These are phyloP conservation scores for Lepus townsendii DNA, from an alignment of 2,797 vertebrate species.

Conservation along the genomic window DNA sequence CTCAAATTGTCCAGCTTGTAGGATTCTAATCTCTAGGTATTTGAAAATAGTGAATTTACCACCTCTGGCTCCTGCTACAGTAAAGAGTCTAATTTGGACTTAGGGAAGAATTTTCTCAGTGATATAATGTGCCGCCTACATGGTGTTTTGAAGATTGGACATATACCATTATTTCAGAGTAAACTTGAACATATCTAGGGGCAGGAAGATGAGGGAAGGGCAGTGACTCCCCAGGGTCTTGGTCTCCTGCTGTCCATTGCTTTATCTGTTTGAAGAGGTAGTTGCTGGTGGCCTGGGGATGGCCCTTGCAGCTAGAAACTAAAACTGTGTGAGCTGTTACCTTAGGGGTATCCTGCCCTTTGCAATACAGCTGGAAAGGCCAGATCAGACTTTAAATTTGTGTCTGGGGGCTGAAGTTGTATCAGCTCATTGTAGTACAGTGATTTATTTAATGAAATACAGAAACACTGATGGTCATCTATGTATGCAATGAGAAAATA, in stretches of 20 bases:
- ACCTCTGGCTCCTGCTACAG: neutral
- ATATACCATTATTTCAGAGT: slow-evolving; percentile 45
- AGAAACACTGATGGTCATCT: slow-evolving; percentile 57
- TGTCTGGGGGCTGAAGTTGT: slow-evolving; percentile 9
- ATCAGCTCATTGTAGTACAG: neutral
- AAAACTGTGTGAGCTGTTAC: neutral
- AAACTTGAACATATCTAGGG: slow-evolving; percentile 35
- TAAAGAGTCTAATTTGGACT: slow-evolving; percentile 11
- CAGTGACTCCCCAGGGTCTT: slow-evolving; percentile 1
- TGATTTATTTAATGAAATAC: slow-evolving; percentile 57
- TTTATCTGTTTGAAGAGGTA: slow-evolving; percentile 44
- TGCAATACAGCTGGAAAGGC: slow-evolving; percentile 6
- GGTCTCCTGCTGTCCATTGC: slow-evolving; percentile 5
- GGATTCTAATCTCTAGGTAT: slow-evolving; percentile 9
- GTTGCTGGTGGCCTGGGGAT: neutral
- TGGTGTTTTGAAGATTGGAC: slow-evolving; percentile 44
- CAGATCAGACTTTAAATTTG: neutral
- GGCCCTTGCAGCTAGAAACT: neutral
- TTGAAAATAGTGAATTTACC: slow-evolving; percentile 59
- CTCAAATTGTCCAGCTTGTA: slow-evolving; percentile 28
- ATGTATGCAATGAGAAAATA: slow-evolving; percentile 52
- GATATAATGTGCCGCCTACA: neutral
- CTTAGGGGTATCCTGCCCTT: neutral
- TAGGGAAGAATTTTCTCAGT: slow-evolving; percentile 50
- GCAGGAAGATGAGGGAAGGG: neutral